Evolutionary conservation across 2,797 vertebrate species (phyloP).

Genomic region (Catostomus latipinnis): DNA sequence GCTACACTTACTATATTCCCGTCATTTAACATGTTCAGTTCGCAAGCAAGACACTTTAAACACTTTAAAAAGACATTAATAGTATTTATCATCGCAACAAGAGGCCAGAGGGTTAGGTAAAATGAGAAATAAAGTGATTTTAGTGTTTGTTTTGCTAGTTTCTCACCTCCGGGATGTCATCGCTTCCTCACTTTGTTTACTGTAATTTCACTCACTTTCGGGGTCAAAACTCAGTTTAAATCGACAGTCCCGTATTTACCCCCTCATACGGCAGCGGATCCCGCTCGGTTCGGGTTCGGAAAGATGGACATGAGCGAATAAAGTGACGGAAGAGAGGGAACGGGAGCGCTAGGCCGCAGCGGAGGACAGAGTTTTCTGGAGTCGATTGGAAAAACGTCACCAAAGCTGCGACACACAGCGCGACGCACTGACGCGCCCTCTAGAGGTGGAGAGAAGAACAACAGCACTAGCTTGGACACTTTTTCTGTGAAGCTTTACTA

Average conservation of each 20-base stretch:
- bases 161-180: constrained; percentile 86
- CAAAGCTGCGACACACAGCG: constrained; percentile 76
- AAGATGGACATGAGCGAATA: constrained; percentile 62
- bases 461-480: background rate
- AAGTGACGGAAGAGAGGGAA: constrained; percentile 41
- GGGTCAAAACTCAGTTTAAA: constrained; percentile 58
- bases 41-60: background rate
- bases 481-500: background rate
- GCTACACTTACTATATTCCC: constrained; percentile 7
- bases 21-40: background rate
- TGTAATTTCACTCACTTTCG: constrained; percentile 66
- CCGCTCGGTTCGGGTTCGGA: constrained; percentile 67
- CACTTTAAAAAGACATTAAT: background rate
- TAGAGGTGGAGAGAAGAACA: background rate
- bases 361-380: constrained; percentile 70
- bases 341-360: constrained; percentile 76
- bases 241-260: constrained; percentile 47
- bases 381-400: constrained; percentile 79
- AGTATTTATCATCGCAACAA: background rate
- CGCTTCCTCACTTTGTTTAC: constrained; percentile 74
- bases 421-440: constrained; percentile 28
- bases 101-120: background rate
- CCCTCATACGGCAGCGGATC: constrained; percentile 69
- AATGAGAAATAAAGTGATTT: background rate
- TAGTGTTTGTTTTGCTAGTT: constrained; percentile 46